phyloP scores from a whole-genome alignment of 2,797 vertebrate species.

The Acanthis flammea region DNA sequence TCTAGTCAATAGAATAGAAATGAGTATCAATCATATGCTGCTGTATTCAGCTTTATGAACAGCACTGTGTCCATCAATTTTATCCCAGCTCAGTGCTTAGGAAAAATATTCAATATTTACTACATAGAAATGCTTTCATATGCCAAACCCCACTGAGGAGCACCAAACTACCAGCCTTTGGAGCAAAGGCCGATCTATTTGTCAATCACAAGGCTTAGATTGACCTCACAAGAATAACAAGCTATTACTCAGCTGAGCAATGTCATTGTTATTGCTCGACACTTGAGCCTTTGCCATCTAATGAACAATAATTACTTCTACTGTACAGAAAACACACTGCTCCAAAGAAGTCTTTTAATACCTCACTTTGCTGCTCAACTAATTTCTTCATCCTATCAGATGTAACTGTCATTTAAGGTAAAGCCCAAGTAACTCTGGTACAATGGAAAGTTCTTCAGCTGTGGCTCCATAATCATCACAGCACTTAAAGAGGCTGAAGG shows the following conservation, averaged over 20 bases:
- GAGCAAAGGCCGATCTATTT: background rate
- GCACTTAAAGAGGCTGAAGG: background rate
- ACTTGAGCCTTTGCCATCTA: background rate
- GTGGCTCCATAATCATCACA: background rate
- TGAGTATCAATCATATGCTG: background rate
- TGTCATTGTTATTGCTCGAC: background rate
- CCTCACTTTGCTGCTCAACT: background rate
- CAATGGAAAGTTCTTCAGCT: background rate
- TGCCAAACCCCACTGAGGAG: background rate
- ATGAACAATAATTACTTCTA: background rate
- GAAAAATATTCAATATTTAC: background rate
- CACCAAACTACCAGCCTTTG: background rate
- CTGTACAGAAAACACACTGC: background rate
- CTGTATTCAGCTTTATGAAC: background rate
- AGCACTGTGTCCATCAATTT: background rate
- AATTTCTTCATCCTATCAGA: background rate
- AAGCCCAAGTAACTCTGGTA: background rate
- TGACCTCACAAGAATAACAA: background rate
- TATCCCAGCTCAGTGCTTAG: background rate
- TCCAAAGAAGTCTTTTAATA: background rate
- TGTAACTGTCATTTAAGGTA: background rate
- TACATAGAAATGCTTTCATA: background rate
- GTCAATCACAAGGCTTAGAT: background rate
- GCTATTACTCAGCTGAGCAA: background rate
- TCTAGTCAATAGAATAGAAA: background rate